Evolutionary conservation across 2,113 vertebrate genomes (phyloP), one percentile per base, ranked within the genome.

Genomic region (Hyaena hyaena): DNA sequence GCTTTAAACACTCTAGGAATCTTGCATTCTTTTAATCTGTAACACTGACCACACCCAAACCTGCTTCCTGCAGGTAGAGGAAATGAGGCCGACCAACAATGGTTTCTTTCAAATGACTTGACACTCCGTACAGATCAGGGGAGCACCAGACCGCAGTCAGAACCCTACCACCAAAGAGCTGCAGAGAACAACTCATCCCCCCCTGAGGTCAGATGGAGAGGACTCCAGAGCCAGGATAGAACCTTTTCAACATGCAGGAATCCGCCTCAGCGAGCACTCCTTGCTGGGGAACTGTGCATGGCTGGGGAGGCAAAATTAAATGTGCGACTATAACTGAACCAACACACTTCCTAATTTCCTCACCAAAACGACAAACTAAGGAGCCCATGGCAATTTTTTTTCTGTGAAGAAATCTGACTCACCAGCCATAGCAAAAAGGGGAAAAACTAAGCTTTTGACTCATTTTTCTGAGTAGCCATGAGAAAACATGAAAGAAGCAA

Each of bases 221-320:
- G 43, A 1, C 10, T 14, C 10, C 21, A 7, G 15, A 66, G 35
- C 55, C 17, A 16, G n/a, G 16, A 14, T 0, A 39, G 66, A 21
- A 12, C 12, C 39, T 80, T 28, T 10, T 50, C 21, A 5, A 23
- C 7, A 8, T 6, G 28, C 85, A 45, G 1, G 5, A 24, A 28
- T 53, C 0, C 0, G 10, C 19, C 4, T 0, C 1, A 0, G 5
- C 7, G 6, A 73, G 45, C 45, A 73, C 16, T 9, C 23, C 39
- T 43, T 35, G 23, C 21, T 6, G 4, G 14, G 35, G 7, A 83
- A 74, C 87, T 63, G 65, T 19, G 61, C n/a, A 12, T 10, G n/a
- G 16, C 50, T 0, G 31, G 24, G 19, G 65, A 77, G 28, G n/a
- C 2, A 9, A 73, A 28, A 1, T 3, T 17, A 79, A 61, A 50